Conservation (phyloP, 2,888 invertebrate genomes). For the Meta bourneti region DNA sequence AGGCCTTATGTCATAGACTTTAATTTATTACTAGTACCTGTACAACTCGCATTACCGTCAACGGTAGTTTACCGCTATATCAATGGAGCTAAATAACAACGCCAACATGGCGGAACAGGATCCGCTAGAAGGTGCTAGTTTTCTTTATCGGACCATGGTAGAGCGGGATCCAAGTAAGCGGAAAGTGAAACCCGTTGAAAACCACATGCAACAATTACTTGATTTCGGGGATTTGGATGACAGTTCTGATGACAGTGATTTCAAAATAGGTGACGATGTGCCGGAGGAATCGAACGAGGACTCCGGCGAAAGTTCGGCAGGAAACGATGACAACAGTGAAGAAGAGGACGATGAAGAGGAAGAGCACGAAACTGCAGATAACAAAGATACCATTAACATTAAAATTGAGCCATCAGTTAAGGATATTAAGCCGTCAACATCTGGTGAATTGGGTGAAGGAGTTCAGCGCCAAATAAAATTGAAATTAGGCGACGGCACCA, state of each 20-base stretch:
- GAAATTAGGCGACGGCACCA: slow-evolving; percentile 54
- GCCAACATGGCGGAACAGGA: slow-evolving; percentile 75
- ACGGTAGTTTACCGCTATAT: background rate
- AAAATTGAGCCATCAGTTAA: slow-evolving; percentile 38
- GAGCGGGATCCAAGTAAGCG: slow-evolving; percentile 90
- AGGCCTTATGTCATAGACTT: background rate
- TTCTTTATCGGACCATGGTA: slow-evolving; percentile 79
- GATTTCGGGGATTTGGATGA: slow-evolving; percentile 87
- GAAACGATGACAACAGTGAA: slow-evolving; percentile 89
- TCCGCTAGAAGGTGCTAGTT: slow-evolving; percentile 70
- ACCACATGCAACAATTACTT: slow-evolving; percentile 80
- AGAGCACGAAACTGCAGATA: slow-evolving; percentile 77
- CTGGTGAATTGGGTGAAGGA: slow-evolving; percentile 35
- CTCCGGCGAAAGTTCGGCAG: slow-evolving; percentile 83
- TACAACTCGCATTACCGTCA: background rate
- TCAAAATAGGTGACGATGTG: slow-evolving; percentile 85
- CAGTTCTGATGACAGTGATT: slow-evolving; percentile 96
- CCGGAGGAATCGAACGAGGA: slow-evolving; percentile 73
- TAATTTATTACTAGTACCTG: background rate
- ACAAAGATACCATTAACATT: slow-evolving; percentile 26
- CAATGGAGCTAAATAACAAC: slow-evolving; percentile 47
- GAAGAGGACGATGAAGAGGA: slow-evolving; percentile 85
- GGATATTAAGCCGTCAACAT: slow-evolving; percentile 22
- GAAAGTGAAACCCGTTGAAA: slow-evolving; percentile 87
- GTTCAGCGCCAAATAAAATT: slow-evolving; percentile 57